Evolutionary conservation across 1,140 invertebrate genomes (phyloP).

Genomic region (Coenobita brevimanus): DNA sequence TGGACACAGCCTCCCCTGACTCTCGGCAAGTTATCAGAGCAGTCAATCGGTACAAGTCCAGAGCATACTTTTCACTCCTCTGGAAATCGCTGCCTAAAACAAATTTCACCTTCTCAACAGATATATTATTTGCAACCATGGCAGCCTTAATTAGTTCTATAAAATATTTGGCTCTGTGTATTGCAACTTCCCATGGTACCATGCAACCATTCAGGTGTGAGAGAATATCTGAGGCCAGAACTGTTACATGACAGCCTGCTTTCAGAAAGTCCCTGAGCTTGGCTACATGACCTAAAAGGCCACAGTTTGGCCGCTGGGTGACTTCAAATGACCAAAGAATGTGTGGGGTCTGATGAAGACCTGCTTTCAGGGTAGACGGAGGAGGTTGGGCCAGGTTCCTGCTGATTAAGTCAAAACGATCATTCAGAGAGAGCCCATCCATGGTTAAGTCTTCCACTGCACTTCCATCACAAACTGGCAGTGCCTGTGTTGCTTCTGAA

Average conservation of each 20-base stretch:
- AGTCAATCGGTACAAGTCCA: conserved; percentile 94
- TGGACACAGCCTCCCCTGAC: conserved; percentile 98
- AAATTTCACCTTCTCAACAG: conserved; percentile 96
- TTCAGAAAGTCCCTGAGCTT: conserved; percentile 98
- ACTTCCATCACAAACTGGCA: background rate
- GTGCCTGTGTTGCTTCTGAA: conserved; percentile 74
- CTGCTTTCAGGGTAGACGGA: conserved; percentile 85
- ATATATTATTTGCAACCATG: conserved; percentile 92
- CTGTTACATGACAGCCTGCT: conserved; percentile 97
- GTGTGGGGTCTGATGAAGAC: conserved; percentile 93
- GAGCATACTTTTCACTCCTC: conserved; percentile 93
- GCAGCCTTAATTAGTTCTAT: conserved; percentile 96
- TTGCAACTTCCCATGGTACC: conserved; percentile 96
- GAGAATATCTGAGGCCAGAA: conserved; percentile 98
- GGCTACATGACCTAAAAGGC: conserved; percentile 98
- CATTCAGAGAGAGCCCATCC: conserved; percentile 71
- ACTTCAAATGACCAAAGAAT: conserved; percentile 99
- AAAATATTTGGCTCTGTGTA: conserved; percentile 93
- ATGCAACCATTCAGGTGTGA: conserved; percentile 99
- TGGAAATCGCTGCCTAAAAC: conserved; percentile 97
- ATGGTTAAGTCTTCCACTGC: background rate
- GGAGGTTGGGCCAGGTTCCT: conserved; percentile 71
- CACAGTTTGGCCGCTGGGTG: conserved; percentile 97
- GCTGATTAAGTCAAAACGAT: conserved; percentile 86
- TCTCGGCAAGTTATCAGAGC: conserved; percentile 97